A percentile compares a stretch with the other conserved stretches of the same genome.
These are phyloP conservation scores for Cremastobaeus sp. DNA, from an alignment of 2,888 invertebrate species.

Conservation along the genomic window DNA sequence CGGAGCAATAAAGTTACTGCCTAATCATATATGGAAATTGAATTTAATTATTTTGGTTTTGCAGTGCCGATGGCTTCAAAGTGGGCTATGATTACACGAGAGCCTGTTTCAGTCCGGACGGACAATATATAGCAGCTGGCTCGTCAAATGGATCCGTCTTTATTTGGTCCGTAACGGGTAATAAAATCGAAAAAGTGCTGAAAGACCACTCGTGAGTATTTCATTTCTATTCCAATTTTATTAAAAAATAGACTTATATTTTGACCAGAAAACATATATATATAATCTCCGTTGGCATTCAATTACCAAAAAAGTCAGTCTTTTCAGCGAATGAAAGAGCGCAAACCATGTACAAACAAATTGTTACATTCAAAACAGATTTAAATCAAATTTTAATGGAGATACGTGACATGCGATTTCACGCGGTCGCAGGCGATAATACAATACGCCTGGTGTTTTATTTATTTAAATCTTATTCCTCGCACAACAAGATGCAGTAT, in stretches of 20 bases:
- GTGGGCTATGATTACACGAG: conserved; percentile 96
- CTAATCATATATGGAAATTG: conserved; percentile 1
- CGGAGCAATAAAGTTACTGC: too few relatives aligned
- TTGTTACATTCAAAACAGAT: too few relatives aligned
- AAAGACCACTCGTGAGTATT: conserved; percentile 89
- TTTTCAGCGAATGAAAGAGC: too few relatives aligned
- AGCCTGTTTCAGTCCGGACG: conserved; percentile 94
- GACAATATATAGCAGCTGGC: conserved; percentile 92
- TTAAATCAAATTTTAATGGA: conserved; percentile 34
- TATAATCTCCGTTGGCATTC: too few relatives aligned
- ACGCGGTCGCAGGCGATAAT: not conserved
- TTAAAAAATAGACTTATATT: not conserved
- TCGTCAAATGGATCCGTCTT: conserved; percentile 94
- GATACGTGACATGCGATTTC: conserved; percentile 32
- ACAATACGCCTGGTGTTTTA: conserved; percentile 12
- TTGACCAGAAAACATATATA: not conserved
- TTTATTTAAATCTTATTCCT: conserved; percentile 11
- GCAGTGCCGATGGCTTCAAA: conserved; percentile 95
- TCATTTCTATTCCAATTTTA: not conserved
- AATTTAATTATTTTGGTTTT: conserved; percentile 66
- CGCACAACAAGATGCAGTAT: conserved; percentile 12
- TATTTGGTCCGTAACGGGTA: conserved; percentile 92
- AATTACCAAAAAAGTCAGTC: too few relatives aligned
- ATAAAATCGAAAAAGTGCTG: conserved; percentile 86
- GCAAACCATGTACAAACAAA: too few relatives aligned